Percentiles rank a stretch among this genome's conserved stretches.
phyloP scores from a whole-genome alignment of 2,888 invertebrate species.

The Auanema freiburgensis region DNA sequence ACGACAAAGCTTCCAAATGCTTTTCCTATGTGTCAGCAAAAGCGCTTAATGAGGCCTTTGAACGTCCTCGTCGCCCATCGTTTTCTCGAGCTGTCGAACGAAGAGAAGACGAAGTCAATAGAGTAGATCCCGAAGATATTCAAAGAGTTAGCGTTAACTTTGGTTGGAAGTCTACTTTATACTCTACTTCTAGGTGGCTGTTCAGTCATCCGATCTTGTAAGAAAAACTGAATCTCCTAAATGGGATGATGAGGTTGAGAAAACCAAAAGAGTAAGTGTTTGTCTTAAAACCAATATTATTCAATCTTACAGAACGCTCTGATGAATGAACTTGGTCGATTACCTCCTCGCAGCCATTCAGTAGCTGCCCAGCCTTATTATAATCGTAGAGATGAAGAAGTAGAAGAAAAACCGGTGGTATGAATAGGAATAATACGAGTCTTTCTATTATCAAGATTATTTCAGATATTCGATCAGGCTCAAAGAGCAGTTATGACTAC shows the following conservation, averaged over 20 bases:
- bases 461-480: constrained; percentile 53
- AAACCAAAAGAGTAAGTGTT: constrained; percentile 38
- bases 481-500: constrained; percentile 42
- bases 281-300: no score
- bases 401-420: constrained; percentile 27
- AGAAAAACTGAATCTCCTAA: constrained; percentile 30
- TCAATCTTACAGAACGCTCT: constrained; percentile 28
- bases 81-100: constrained; percentile 36
- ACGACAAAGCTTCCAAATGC: constrained; percentile 63
- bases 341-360: constrained; percentile 30
- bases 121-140: constrained; percentile 33
- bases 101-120: constrained; percentile 35
- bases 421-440: neutral
- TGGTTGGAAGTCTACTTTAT: neutral
- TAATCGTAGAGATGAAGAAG: constrained; percentile 20
- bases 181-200: neutral
- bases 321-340: constrained; percentile 37
- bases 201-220: constrained; percentile 6
- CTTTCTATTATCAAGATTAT: neutral
- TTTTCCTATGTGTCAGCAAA: constrained; percentile 64
- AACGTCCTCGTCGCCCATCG: constrained; percentile 42
- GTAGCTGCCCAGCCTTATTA: constrained; percentile 33
- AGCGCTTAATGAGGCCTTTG: constrained; percentile 60
- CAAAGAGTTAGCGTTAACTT: constrained; percentile 15
- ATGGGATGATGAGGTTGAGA: constrained; percentile 61